Evolutionary conservation across 2,888 invertebrate species (phyloP), one percentile per base, ranked within the genome.

Genomic region (Lathronympha strigana): DNA sequence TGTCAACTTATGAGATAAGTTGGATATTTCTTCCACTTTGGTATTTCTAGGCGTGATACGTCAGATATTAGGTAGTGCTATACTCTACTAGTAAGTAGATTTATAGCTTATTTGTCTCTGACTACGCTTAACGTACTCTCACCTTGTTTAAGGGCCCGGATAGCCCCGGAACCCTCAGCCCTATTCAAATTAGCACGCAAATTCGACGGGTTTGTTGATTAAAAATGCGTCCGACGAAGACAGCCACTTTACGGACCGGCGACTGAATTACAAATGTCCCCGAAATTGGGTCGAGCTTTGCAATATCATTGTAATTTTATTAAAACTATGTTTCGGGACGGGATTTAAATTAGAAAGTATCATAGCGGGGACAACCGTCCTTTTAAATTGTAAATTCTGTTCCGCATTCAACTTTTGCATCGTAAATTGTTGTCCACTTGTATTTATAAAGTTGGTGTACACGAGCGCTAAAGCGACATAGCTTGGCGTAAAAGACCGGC

Each of bases 161-260:
- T 43, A 21, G 73, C 75, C 62, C 70, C 36, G 53, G 77, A 78
- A 80, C 81, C 79, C 77, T 81, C 76, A 70, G 76, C 77, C 75
- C 82, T 86, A 87, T 87, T 86, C 82, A 86, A 87, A 87, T 87
- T 79, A 82, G 80, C 76, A 72, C 71, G 79, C 74, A 73, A 77
- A 79, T 77, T 75, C 74, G 66, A 71, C 67, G 70, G 75, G 74
- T 67, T 70, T 74, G 77, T 77, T 85, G 82, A 87, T 88, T 88
- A 86, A 88, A 88, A 88, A 88, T 84, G 73, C 85, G 84, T 80
- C 72, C 62, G 68, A 64, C 73, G 74, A 72, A 69, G 71, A 69
- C 66, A 40, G 61, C 66, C 61, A 54, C 66, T 61, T 60, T 61
- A 38, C 43, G 40, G 36, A 61, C 73, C 67, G 72, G 67, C 68